Evolutionary conservation across 2,113 vertebrate species (phyloP).

Genomic region (Narcine bancroftii): DNA sequence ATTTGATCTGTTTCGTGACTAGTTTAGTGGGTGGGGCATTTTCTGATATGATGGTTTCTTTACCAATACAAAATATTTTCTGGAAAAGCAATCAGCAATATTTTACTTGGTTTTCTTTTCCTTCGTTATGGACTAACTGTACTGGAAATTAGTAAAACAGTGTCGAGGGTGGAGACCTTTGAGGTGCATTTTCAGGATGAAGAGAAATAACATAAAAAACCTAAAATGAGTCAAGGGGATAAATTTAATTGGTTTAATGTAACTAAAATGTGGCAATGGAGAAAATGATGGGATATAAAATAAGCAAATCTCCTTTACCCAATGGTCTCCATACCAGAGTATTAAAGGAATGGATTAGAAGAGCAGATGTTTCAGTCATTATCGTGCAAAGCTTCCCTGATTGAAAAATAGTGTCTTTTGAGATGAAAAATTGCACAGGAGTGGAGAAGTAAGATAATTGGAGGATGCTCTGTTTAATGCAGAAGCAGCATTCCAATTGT

Average conservation of each 20-base stretch:
- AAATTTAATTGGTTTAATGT: neutral
- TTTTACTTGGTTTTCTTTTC: too few relatives aligned
- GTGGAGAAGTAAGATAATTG: neutral
- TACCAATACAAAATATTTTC: neutral
- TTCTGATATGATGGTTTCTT: neutral
- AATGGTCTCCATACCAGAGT: neutral
- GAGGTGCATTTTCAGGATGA: neutral
- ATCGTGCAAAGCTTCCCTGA: neutral
- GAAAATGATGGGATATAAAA: neutral
- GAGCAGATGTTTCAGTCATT: neutral
- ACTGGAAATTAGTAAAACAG: neutral
- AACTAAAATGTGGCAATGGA: neutral
- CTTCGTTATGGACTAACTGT: too few relatives aligned
- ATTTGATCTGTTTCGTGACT: neutral
- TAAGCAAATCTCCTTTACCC: neutral
- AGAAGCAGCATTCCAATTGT: neutral
- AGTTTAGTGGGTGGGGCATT: neutral
- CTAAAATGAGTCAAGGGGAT: neutral
- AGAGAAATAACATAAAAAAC: neutral
- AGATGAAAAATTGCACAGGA: neutral
- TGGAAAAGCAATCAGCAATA: neutral
- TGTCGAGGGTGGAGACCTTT: neutral
- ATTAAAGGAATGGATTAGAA: neutral
- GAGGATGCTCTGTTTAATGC: neutral
- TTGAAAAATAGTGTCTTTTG: neutral